A percentile compares a stretch with the other conserved stretches of the same genome.
Conservation (phyloP, 2,888 invertebrate genomes). For the Apamea crenata region DNA sequence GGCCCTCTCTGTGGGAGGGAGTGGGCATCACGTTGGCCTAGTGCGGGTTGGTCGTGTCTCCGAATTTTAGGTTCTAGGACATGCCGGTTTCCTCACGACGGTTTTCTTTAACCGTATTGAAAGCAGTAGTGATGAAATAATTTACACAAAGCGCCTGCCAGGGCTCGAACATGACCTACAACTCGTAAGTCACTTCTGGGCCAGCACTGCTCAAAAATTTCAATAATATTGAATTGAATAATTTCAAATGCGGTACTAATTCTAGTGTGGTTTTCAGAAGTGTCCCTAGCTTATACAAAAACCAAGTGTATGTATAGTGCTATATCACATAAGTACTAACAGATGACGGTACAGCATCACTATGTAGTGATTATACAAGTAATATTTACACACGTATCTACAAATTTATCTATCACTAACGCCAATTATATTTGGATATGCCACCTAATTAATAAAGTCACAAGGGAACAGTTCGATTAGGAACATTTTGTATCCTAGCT, state of each 20-base stretch:
- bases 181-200: background rate
- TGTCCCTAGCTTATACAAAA: constrained; percentile 46
- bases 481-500: constrained; percentile 21
- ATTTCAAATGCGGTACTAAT: background rate
- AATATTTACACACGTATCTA: constrained; percentile 63
- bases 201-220: background rate
- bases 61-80: background rate
- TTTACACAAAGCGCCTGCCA: background rate
- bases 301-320: constrained; percentile 54
- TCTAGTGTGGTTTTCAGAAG: background rate
- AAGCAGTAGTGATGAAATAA: background rate
- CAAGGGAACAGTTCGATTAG: constrained; percentile 29
- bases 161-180: background rate
- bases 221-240: background rate
- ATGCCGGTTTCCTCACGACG: background rate
- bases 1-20: background rate
- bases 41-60: background rate
- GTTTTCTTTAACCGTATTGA: background rate
- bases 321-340: constrained; percentile 70
- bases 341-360: constrained; percentile 57
- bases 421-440: constrained; percentile 70
- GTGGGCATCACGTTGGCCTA: too few relatives aligned
- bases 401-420: constrained; percentile 66
- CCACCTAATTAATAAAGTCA: constrained; percentile 57
- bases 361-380: constrained; percentile 52